Conservation (phyloP, 2,797 vertebrate genomes). For the Capromys pilorides region DNA sequence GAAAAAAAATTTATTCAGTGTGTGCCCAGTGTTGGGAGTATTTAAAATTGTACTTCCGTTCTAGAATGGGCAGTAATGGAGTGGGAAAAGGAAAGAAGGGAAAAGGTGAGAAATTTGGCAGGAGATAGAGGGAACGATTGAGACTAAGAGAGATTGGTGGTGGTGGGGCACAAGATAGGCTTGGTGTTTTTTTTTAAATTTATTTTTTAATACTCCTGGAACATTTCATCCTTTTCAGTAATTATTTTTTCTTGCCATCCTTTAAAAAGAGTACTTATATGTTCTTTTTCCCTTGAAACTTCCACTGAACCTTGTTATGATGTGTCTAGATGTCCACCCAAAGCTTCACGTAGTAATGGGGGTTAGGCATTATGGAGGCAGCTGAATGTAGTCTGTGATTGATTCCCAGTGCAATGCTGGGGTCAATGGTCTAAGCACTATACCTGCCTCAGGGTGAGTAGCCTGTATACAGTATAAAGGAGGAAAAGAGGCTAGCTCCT, state of each 20-base stretch:
- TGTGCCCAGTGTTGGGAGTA: neutral
- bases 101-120: neutral
- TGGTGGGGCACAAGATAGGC: neutral
- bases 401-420: neutral
- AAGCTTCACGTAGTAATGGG: neutral
- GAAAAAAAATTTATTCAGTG: conserved; percentile 10
- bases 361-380: neutral
- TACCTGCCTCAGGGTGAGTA: neutral
- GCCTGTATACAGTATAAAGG: neutral
- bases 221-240: conserved; percentile 18
- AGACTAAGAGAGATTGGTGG: neutral
- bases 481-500: neutral
- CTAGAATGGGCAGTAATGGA: neutral
- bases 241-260: neutral
- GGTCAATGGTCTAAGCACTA: neutral
- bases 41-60: conserved; percentile 50
- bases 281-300: conserved; percentile 26
- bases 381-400: neutral
- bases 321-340: neutral
- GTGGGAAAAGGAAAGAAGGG: neutral
- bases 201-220: neutral
- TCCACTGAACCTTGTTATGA: neutral
- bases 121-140: neutral
- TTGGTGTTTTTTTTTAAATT: neutral
- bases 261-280: neutral